phyloP scores from a whole-genome alignment of 2,797 vertebrate species.

The Leptoclinus maculatus region DNA sequence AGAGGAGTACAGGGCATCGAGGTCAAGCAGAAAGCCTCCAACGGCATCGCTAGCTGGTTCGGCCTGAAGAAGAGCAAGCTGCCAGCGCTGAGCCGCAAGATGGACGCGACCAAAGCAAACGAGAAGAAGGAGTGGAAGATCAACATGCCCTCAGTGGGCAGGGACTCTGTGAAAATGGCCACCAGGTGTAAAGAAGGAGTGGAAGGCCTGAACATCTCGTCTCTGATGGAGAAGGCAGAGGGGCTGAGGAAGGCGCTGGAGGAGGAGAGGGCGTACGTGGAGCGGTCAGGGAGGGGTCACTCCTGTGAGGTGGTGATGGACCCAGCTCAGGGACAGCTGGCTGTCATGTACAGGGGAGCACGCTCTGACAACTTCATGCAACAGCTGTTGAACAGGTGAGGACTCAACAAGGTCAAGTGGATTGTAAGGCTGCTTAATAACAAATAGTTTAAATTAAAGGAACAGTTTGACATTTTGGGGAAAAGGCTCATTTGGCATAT shows the following conservation, averaged over 20 bases:
- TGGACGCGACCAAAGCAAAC: slow-evolving; percentile 86
- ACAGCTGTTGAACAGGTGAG: slow-evolving; percentile 95
- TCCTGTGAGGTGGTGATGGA: slow-evolving; percentile 87
- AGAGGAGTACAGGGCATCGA: slow-evolving; percentile 80
- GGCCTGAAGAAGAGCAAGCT: slow-evolving; percentile 95
- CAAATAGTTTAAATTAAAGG: neutral
- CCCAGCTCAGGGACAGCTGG: slow-evolving; percentile 88
- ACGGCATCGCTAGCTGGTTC: slow-evolving; percentile 97
- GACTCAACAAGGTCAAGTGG: neutral
- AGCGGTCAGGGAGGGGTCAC: slow-evolving; percentile 84
- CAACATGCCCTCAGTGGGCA: slow-evolving; percentile 86
- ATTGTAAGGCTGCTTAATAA: neutral
- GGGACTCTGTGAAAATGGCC: slow-evolving; percentile 86
- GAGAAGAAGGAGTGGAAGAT: slow-evolving; percentile 86
- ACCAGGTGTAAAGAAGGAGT: slow-evolving; percentile 88
- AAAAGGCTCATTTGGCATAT: neutral
- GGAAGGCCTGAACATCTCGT: slow-evolving; percentile 96
- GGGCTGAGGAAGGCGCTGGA: slow-evolving; percentile 93
- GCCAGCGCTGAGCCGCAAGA: slow-evolving; percentile 91
- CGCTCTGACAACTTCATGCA: slow-evolving; percentile 97
- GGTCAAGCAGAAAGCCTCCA: slow-evolving; percentile 91
- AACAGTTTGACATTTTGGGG: neutral
- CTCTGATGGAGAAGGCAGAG: slow-evolving; percentile 97
- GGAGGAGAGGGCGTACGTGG: slow-evolving; percentile 94
- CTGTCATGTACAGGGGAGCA: slow-evolving; percentile 91